Conservation (phyloP, 1,140 invertebrate species). For the Palaemon carinicauda region DNA sequence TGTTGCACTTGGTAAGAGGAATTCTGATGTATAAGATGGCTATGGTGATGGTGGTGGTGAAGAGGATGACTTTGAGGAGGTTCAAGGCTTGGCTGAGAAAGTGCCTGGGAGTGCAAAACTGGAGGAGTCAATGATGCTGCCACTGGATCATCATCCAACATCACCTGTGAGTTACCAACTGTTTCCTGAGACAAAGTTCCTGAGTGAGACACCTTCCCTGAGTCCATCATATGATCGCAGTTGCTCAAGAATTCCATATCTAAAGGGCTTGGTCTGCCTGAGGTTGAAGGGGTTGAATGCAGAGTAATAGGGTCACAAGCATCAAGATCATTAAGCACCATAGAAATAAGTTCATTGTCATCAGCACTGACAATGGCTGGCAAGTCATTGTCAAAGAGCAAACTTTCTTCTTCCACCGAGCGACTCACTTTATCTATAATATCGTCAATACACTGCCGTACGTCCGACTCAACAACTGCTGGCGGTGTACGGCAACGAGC, state of each 20-base stretch:
- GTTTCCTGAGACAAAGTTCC: conserved; percentile 51
- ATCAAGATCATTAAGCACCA: conserved; percentile 59
- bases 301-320: conserved; percentile 55
- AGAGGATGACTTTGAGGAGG: too few relatives aligned
- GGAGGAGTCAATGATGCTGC: background rate
- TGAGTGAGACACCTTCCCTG: conserved; percentile 53
- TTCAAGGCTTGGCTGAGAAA: conserved; percentile 2
- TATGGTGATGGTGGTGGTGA: too few relatives aligned
- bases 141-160: conserved; percentile 3
- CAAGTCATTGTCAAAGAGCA: conserved; percentile 50
- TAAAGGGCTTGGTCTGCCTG: conserved; percentile 57
- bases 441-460: conserved; percentile 56
- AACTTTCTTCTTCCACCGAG: conserved; percentile 54
- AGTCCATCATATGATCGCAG: conserved; percentile 54
- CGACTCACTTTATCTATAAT: conserved; percentile 55
- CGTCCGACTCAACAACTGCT: conserved; percentile 44
- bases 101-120: background rate
- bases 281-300: conserved; percentile 55
- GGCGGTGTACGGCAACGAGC: conserved; percentile 20
- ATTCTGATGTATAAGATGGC: too few relatives aligned
- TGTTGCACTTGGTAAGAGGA: too few relatives aligned
- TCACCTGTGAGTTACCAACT: conserved; percentile 37
- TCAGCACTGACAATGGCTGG: conserved; percentile 56
- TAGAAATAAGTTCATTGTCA: conserved; percentile 59
- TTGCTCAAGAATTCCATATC: conserved; percentile 57